Conservation (phyloP, 1,140 invertebrate genomes). For the Chrysopa pallens region DNA sequence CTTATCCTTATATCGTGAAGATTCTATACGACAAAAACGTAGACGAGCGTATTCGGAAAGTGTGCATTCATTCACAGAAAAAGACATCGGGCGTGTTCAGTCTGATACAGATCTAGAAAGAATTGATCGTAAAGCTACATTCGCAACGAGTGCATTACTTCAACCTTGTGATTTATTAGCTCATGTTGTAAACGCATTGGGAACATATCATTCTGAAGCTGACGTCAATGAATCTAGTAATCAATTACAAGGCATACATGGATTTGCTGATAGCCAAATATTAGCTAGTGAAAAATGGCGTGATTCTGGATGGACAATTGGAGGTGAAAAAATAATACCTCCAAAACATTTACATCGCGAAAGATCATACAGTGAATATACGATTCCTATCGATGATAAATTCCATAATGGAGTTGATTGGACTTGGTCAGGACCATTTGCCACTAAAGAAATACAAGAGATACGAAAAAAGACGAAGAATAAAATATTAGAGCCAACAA, state of each 20-base stretch:
- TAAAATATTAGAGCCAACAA: conserved; percentile 4
- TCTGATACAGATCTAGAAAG: conserved; percentile 57
- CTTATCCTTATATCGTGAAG: conserved; percentile 29
- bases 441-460: conserved; percentile 33
- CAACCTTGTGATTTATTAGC: conserved; percentile 40
- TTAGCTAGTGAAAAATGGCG: conserved; percentile 40
- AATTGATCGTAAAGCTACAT: conserved; percentile 60
- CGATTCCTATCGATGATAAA: conserved; percentile 22
- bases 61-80: conserved; percentile 18
- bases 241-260: conserved; percentile 28
- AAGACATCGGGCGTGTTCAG: conserved; percentile 37
- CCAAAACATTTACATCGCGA: conserved; percentile 11
- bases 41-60: conserved; percentile 43
- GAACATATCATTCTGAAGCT: conserved; percentile 34
- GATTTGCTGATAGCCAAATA: conserved; percentile 47
- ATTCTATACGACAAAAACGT: conserved; percentile 26
- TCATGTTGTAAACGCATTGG: conserved; percentile 53
- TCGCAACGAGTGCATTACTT: conserved; percentile 25
- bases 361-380: conserved; percentile 27
- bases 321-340: conserved; percentile 24
- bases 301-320: conserved; percentile 31
- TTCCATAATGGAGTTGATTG: conserved; percentile 30
- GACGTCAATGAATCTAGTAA: conserved; percentile 16
- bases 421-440: conserved; percentile 48
- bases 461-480: conserved; percentile 10